Evolutionary conservation across 2,888 invertebrate genomes (phyloP).

Genomic region (Rotaria sp.): DNA sequence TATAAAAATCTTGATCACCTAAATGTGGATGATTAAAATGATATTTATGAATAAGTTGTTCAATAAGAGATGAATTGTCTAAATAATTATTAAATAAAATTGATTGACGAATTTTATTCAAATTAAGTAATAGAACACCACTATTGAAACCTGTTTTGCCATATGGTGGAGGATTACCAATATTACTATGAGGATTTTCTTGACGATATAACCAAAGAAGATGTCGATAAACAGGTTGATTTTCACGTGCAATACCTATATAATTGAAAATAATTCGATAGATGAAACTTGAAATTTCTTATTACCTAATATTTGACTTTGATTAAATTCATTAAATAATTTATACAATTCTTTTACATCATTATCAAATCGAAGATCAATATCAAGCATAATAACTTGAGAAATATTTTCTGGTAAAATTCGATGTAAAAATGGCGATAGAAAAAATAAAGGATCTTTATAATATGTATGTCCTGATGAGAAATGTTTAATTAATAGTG

Average conservation of each 20-base stretch:
- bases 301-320: slow-evolving; percentile 63
- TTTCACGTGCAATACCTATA: slow-evolving; percentile 62
- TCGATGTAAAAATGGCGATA: slow-evolving; percentile 68
- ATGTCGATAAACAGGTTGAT: slow-evolving; percentile 72
- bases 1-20: slow-evolving; percentile 76
- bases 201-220: slow-evolving; percentile 65
- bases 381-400: slow-evolving; percentile 67
- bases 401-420: slow-evolving; percentile 61
- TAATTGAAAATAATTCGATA: no score
- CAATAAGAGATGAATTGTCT: slow-evolving; percentile 41
- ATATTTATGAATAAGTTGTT: slow-evolving; percentile 53
- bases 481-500: slow-evolving; percentile 67
- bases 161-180: slow-evolving; percentile 60
- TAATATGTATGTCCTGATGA: slow-evolving; percentile 68
- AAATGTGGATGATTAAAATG: slow-evolving; percentile 60
- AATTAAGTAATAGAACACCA: slow-evolving; percentile 68
- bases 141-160: slow-evolving; percentile 70
- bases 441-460: slow-evolving; percentile 70
- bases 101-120: slow-evolving; percentile 65
- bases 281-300: no score
- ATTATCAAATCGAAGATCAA: slow-evolving; percentile 68
- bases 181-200: slow-evolving; percentile 62
- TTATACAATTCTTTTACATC: slow-evolving; percentile 65
- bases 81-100: slow-evolving; percentile 61
- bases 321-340: slow-evolving; percentile 65